These are phyloP conservation scores for Smittia sp. DNA, from an alignment of 2,888 invertebrate species.

Conservation along the genomic window DNA sequence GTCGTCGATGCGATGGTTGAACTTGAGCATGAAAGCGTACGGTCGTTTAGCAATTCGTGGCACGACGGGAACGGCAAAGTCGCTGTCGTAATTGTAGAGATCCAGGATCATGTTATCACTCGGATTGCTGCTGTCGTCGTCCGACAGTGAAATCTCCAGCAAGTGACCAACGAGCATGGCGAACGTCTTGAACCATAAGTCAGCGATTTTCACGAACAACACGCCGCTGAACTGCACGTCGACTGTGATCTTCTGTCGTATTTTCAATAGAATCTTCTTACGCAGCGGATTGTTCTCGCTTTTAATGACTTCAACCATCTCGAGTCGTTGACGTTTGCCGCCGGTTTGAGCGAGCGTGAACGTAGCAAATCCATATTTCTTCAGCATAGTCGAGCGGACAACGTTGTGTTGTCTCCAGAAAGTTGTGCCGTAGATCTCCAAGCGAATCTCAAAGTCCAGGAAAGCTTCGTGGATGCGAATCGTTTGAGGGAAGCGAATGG, in stretches of 20 bases:
- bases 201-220: not conserved
- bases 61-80: constrained; percentile 18
- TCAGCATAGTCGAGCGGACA: constrained; percentile 23
- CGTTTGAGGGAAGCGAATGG: not conserved
- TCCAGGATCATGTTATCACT: not conserved
- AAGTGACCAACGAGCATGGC: constrained; percentile 22
- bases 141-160: constrained; percentile 1
- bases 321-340: not conserved
- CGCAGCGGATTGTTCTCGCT: constrained; percentile 18
- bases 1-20: constrained; percentile 29
- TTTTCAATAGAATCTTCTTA: not conserved
- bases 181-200: constrained; percentile 1
- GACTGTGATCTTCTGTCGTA: constrained; percentile 18
- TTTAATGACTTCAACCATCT: constrained; percentile 21
- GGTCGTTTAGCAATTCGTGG: not conserved
- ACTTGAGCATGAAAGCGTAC: constrained; percentile 18
- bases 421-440: constrained; percentile 34
- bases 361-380: constrained; percentile 22
- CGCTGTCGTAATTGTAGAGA: constrained; percentile 28
- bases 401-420: constrained; percentile 22
- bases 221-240: constrained; percentile 4
- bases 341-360: constrained; percentile 16
- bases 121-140: not conserved
- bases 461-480: constrained; percentile 20
- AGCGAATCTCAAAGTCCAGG: constrained; percentile 28